Percentiles rank a stretch among this genome's conserved stretches.
Conservation (phyloP, 2,797 vertebrate species). For the Lagorchestes hirsutus region DNA sequence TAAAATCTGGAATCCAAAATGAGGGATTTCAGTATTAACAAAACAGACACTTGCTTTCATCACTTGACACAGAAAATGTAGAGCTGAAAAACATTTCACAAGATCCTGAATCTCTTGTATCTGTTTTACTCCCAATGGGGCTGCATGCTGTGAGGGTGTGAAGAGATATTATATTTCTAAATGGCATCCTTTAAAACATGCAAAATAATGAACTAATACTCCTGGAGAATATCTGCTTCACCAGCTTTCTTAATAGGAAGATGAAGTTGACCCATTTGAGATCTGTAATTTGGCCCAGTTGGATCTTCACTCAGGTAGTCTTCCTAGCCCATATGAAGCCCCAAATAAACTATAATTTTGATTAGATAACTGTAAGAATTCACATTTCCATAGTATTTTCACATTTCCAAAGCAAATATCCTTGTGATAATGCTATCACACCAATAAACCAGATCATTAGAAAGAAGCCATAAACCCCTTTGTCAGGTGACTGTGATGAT, state of each 20-base stretch:
- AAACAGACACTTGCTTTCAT: not conserved
- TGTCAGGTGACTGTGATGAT: not conserved
- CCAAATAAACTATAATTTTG: not conserved
- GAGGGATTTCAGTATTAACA: slow-evolving; percentile 30
- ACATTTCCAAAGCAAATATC: not conserved
- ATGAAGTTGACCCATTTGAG: not conserved
- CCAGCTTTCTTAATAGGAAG: not conserved
- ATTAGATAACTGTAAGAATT: not conserved
- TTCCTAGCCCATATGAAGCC: not conserved
- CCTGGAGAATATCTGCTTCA: not conserved
- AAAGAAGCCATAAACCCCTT: not conserved
- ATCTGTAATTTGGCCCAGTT: not conserved
- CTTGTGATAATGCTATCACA: not conserved
- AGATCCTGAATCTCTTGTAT: not conserved
- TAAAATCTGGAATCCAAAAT: not conserved
- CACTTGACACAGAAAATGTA: not conserved
- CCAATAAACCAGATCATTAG: not conserved
- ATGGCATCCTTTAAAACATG: not conserved
- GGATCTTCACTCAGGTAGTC: not conserved
- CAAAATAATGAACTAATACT: not conserved
- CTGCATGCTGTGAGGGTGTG: not conserved
- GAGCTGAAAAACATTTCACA: slow-evolving; percentile 18
- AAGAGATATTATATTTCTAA: slow-evolving; percentile 20
- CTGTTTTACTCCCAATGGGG: not conserved
- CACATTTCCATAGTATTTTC: not conserved